Conservation (phyloP, 2,797 vertebrate genomes). For the Adrianichthys oophorus region DNA sequence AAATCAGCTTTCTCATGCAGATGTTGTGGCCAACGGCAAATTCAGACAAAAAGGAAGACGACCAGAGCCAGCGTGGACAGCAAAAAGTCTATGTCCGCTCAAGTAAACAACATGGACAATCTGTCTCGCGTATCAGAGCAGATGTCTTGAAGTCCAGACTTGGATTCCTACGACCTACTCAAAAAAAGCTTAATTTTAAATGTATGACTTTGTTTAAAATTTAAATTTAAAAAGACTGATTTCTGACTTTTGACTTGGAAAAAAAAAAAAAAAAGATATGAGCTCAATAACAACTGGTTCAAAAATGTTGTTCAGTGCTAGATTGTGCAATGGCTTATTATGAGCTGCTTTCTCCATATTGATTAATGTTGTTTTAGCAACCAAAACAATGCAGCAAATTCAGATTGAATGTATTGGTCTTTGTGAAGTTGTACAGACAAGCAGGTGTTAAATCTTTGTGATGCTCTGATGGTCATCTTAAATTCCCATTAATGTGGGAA, state of each 20-base stretch:
- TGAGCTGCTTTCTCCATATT: too few relatives aligned
- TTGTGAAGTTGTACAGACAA: too few relatives aligned
- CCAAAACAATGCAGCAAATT: too few relatives aligned
- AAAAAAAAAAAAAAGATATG: too few relatives aligned
- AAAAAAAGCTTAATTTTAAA: background rate
- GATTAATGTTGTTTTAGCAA: too few relatives aligned
- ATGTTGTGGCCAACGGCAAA: constrained; percentile 71
- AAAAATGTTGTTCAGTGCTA: too few relatives aligned
- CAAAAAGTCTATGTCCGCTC: constrained; percentile 93
- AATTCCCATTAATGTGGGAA: too few relatives aligned
- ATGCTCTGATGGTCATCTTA: too few relatives aligned
- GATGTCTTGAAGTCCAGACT: constrained; percentile 48
- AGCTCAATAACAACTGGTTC: too few relatives aligned
- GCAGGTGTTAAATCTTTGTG: too few relatives aligned
- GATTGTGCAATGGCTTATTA: too few relatives aligned
- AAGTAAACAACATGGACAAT: constrained; percentile 89
- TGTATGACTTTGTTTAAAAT: background rate
- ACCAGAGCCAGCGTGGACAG: constrained; percentile 85
- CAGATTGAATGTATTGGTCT: too few relatives aligned
- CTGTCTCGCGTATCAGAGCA: constrained; percentile 89
- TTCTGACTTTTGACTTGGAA: background rate
- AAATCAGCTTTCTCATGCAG: constrained; percentile 93
- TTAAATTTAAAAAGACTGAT: background rate
- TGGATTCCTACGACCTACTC: background rate
- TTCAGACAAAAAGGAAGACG: constrained; percentile 72